phyloP scores from a whole-genome alignment of 2,113 vertebrate genomes.

The Odobenus rosmarus region DNA sequence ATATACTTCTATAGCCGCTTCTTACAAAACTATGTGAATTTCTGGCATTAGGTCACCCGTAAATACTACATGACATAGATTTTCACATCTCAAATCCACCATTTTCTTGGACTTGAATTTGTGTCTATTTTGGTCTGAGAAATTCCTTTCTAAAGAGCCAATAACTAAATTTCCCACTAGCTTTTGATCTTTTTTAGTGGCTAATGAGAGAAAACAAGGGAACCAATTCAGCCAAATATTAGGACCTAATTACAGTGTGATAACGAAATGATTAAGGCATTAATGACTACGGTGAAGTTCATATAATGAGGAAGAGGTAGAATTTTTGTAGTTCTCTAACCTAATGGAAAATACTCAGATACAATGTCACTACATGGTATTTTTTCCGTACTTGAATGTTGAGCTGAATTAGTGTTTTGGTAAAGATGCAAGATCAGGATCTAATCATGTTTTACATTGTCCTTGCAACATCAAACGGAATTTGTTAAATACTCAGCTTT shows the following conservation, averaged over 20 bases:
- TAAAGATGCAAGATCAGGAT: conserved; percentile 40
- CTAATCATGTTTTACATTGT: conserved; percentile 72
- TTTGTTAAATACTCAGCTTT: conserved; percentile 76
- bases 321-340: neutral
- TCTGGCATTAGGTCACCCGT: neutral
- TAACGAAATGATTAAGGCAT: conserved; percentile 9
- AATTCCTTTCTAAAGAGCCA: neutral
- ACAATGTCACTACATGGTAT: neutral
- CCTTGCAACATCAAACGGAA: conserved; percentile 76
- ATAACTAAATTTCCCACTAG: neutral
- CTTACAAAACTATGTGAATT: neutral
- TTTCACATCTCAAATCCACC: neutral
- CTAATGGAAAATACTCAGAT: neutral
- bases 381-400: neutral
- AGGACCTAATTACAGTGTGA: neutral
- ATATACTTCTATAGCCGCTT: neutral
- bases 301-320: neutral
- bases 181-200: conserved; percentile 6
- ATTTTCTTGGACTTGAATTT: conserved; percentile 24
- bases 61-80: neutral
- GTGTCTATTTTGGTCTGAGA: conserved; percentile 22
- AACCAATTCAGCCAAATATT: conserved; percentile 33
- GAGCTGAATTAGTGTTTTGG: neutral
- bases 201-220: conserved; percentile 16
- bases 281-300: conserved; percentile 24